Base-by-base conservation (phyloP, 2,113 vertebrate species). In the Nyctereutes procyonoides region DNA sequence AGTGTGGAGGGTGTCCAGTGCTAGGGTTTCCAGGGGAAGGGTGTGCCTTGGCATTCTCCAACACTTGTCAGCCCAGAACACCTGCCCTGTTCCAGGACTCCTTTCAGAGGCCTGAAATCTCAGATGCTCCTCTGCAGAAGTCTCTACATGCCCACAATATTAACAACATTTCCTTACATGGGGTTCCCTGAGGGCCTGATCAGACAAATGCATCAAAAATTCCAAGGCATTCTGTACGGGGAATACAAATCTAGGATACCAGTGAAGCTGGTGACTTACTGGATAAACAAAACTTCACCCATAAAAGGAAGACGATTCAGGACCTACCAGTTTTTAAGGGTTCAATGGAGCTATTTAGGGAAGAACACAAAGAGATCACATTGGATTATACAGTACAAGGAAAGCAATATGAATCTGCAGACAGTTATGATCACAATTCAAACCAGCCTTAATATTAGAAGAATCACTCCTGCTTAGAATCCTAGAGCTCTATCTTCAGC, bases 71-170 rank as follows among this genome's bases (percentile, higher is more conserved):
- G 22, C 20, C 17, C n/a, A 35, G 2, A 22, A 43, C 11, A 5
- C 71, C 20, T 2, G 17, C 7, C 5, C 38, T 74, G 35, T n/a
- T 19, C 32, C 32, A 19, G 67, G 32, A 35, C 67, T 71, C 32
- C 67, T 69, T n/a, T 16, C 19, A n/a, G 67, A 71, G 67, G 67
- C 22, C 71, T 74, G 20, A 38, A 74, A 20, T 22, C 71, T 43
- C 22, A 0, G 35, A 32, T 30, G 17, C 43, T 20, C 14, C 28
- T 16, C 30, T 1, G 2, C 5, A n/a, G 4, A n/a, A 56, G 8
- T n/a, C 5, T 24, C 38, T 48, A 43, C n/a, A 5, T 28, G 51
- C 51, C 74, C 48, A 30, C 15, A 30, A 9, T 7, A 48, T 76
- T 43, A 51, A 51, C 15, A 26, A 26, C 43, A 8, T 53, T 3